phyloP scores from a whole-genome alignment of 2,888 invertebrate species.

The Pyrochroa serraticornis region DNA sequence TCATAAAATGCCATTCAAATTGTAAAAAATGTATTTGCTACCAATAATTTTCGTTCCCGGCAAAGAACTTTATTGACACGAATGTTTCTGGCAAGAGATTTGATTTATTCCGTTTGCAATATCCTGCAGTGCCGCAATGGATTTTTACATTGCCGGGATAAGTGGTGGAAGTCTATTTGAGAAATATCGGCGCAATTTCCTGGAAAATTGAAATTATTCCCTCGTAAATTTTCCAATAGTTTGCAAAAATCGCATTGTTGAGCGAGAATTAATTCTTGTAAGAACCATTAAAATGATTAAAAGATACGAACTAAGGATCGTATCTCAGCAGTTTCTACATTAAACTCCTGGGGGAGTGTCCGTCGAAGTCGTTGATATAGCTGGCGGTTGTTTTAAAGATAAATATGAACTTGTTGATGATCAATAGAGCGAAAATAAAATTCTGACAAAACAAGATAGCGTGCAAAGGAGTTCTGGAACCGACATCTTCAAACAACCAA shows the following conservation, averaged over 20 bases:
- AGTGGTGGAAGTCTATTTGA: slow-evolving; percentile 25
- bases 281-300: slow-evolving; percentile 56
- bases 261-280: slow-evolving; percentile 50
- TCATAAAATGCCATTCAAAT: no score
- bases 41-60: no score
- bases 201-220: slow-evolving; percentile 55
- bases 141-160: no score
- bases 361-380: slow-evolving; percentile 13
- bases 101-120: no score
- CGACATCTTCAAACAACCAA: slow-evolving; percentile 39
- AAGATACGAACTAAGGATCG: slow-evolving; percentile 42
- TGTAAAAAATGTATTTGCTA: no score
- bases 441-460: slow-evolving; percentile 40
- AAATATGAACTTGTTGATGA: slow-evolving; percentile 36
- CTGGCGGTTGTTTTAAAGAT: slow-evolving; percentile 5
- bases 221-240: slow-evolving; percentile 53
- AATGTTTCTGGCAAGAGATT: no score
- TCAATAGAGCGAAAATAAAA: slow-evolving; percentile 41
- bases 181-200: slow-evolving; percentile 55
- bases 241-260: slow-evolving; percentile 43
- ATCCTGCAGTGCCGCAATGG: no score
- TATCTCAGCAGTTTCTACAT: slow-evolving; percentile 46
- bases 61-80: no score
- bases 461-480: slow-evolving; percentile 38
- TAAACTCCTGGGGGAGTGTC: not conserved